Evolutionary conservation across 35 echinoderm and acorn worm species (phyloP).

Genomic region (Heliocidaris tuberculata): DNA sequence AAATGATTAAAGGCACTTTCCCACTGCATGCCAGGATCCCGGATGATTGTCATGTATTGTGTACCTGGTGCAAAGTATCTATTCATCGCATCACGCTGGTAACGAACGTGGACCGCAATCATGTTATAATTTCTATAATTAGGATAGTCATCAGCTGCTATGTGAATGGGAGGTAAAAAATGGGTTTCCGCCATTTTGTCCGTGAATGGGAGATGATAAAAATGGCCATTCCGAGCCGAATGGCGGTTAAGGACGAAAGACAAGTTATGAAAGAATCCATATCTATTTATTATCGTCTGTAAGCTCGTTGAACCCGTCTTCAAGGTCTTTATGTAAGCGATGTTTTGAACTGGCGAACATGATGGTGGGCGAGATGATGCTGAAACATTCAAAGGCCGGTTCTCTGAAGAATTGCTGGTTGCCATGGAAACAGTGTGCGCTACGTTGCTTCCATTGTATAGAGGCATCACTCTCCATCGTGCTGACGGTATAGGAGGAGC

Average conservation of each 20-base stretch:
- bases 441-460: neutral
- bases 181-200: neutral
- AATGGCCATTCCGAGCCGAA: neutral
- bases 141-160: neutral
- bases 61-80: neutral
- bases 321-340: neutral
- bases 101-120: conserved; percentile 23
- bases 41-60: conserved; percentile 42
- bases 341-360: neutral
- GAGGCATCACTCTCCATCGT: neutral
- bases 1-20: conserved; percentile 35
- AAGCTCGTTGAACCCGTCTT: neutral
- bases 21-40: conserved; percentile 26
- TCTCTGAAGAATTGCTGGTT: neutral
- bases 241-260: neutral
- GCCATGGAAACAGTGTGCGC: neutral
- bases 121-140: conserved; percentile 45
- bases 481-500: neutral
- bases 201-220: neutral
- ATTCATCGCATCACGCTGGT: neutral
- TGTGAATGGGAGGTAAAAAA: neutral
- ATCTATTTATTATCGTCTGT: neutral
- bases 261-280: neutral
- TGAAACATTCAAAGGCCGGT: neutral
- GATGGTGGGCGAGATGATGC: neutral